Evolutionary conservation across 1,140 invertebrate genomes (phyloP).

Genomic region (Trichonephila clavata): DNA sequence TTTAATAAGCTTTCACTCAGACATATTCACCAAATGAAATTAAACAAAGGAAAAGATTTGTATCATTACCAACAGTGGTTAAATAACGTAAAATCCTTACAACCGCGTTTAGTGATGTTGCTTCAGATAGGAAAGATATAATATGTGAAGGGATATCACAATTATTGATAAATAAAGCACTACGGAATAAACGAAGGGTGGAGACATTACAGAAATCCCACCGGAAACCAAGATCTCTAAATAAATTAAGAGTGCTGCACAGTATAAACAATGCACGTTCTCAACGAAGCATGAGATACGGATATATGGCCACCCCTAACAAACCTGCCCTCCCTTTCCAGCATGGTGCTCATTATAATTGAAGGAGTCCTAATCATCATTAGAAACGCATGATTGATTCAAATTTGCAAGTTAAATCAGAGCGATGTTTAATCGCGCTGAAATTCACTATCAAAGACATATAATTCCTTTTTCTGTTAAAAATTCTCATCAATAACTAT

Average conservation of each 20-base stretch:
- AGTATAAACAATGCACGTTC: background rate
- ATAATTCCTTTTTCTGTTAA: background rate
- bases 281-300: background rate
- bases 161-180: constrained; percentile 1
- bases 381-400: constrained; percentile 8
- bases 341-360: constrained; percentile 12
- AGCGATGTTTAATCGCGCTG: background rate
- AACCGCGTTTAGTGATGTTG: background rate
- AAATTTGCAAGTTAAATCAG: constrained; percentile 31
- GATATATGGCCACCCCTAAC: background rate
- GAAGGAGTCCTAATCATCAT: constrained; percentile 4
- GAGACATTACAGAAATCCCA: background rate
- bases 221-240: background rate
- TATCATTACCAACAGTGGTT: background rate
- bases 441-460: background rate
- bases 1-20: background rate
- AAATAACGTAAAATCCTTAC: background rate
- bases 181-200: background rate
- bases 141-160: background rate
- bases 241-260: constrained; percentile 2
- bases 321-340: background rate
- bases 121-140: background rate
- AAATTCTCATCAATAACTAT: too few relatives aligned
- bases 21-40: background rate
- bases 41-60: constrained; percentile 4